Evolutionary conservation across 2,113 vertebrate genomes (phyloP).

Genomic region (Eleginops maclovinus): DNA sequence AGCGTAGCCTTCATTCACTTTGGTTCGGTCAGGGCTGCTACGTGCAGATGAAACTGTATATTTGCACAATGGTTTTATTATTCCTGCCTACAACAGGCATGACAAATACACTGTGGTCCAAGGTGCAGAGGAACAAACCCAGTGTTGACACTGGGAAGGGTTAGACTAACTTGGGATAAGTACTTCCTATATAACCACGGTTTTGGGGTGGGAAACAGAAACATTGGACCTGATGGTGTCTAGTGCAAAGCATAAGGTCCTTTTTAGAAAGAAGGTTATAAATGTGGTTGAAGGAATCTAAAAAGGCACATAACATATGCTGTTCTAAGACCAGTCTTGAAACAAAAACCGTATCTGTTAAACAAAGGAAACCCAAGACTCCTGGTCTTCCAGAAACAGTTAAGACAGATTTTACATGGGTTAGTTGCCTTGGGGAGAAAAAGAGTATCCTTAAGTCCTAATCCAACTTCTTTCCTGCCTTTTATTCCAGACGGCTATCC

Average conservation of each 20-base stretch:
- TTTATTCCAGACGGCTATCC: constrained; percentile 53
- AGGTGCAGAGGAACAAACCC: constrained; percentile 55
- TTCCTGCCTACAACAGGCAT: constrained; percentile 37
- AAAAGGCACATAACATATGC: constrained; percentile 31
- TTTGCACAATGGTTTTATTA: constrained; percentile 40
- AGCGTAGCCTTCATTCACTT: constrained; percentile 10
- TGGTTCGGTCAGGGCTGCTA: constrained; percentile 17
- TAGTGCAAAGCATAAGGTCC: constrained; percentile 22
- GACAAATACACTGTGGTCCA: constrained; percentile 45
- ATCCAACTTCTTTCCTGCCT: constrained; percentile 53
- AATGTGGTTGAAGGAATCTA: constrained; percentile 22
- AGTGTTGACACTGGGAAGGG: constrained; percentile 67
- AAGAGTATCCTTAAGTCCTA: constrained; percentile 51
- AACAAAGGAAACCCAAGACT: constrained; percentile 28
- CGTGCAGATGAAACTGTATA: constrained; percentile 12
- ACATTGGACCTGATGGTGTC: constrained; percentile 28
- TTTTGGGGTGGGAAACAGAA: constrained; percentile 51
- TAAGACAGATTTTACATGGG: constrained; percentile 43
- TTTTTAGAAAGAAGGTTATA: constrained; percentile 39
- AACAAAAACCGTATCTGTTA: constrained; percentile 24
- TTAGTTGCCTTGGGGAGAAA: constrained; percentile 44
- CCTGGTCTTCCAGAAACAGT: constrained; percentile 42
- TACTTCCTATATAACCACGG: constrained; percentile 41
- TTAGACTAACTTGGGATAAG: constrained; percentile 52
- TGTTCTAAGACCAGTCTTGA: constrained; percentile 25